Percentiles rank a stretch among this genome's conserved stretches.
Conservation (phyloP, 2,888 invertebrate genomes). For the Drosophila maculinotata region DNA sequence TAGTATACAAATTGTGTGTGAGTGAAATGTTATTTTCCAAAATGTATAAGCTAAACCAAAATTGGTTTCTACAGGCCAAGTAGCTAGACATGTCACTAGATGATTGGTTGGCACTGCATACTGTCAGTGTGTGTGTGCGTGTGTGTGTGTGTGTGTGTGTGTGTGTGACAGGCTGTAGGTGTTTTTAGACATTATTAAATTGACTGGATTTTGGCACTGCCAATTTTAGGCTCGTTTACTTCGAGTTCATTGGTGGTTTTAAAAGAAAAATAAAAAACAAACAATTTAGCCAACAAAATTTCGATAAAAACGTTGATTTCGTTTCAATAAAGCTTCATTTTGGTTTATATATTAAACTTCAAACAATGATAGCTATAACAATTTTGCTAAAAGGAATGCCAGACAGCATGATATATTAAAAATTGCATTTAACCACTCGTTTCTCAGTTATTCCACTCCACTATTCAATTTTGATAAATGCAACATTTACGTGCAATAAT, state of each 20-base stretch:
- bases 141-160: background rate
- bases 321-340: too few relatives aligned
- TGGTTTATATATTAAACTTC: too few relatives aligned
- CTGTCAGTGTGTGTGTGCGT: background rate
- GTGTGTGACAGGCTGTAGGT: slow-evolving; percentile 2
- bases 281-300: too few relatives aligned
- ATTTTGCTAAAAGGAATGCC: too few relatives aligned
- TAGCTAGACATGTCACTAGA: slow-evolving; percentile 16
- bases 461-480: too few relatives aligned
- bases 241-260: slow-evolving; percentile 19
- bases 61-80: slow-evolving; percentile 51
- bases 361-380: too few relatives aligned
- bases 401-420: too few relatives aligned
- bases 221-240: slow-evolving; percentile 17
- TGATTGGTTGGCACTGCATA: slow-evolving; percentile 5
- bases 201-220: slow-evolving; percentile 58
- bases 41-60: slow-evolving; percentile 55
- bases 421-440: too few relatives aligned
- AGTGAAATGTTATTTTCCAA: slow-evolving; percentile 37
- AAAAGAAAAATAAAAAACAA: background rate
- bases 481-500: too few relatives aligned
- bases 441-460: too few relatives aligned
- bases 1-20: slow-evolving; percentile 58
- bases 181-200: slow-evolving; percentile 61
- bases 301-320: too few relatives aligned